Evolutionary conservation across 2,888 invertebrate species (phyloP), one percentile per base, ranked within the genome.

Genomic region (Odontothrips loti): DNA sequence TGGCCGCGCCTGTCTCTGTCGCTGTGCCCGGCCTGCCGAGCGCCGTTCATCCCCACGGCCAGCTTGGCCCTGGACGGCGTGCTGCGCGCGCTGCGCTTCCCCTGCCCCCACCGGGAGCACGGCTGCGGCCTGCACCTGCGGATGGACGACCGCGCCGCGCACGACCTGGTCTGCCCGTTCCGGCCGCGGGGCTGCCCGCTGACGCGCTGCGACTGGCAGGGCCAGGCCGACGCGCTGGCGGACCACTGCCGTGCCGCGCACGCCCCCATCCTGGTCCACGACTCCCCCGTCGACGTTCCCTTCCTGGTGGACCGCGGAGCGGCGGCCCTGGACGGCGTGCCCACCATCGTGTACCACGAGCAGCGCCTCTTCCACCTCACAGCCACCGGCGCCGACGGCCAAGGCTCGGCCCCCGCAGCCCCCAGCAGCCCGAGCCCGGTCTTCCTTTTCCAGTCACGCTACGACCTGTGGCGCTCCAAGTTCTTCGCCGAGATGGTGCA

Each of bases 291-390:
- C 58, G 17, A n/a, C 58, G 58, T 58, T 15, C 58, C 58, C 58
- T 58, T 58, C 58, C 58, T 20, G 58, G 58, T 58, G 58, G 58
- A 58, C 58, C 17, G 58, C 20, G 58, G 20, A 6, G 58, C 58
- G 58, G 17, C 58, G 20, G n/a, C 58, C 17, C 11, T 58, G 58
- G 58, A 58, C 58, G 58, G 58, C 58, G 58, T 58, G 58, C 58
- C 58, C 20, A 58, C 58, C 58, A 58, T 58, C 58, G 58, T 58
- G 58, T n/a, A 58, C 58, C 58, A 58, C 58, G 58, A 58, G 58
- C 58, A 58, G 58, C 58, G 58, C 11, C 58, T 58, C 0, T 58
- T 58, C 58, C 17, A n/a, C 58, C 58, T 58, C 15, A 58, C 34
- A 6, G 34, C 2, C 34, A 6, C 3, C 34, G 34, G 34, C 34